A percentile compares a stretch with the other conserved stretches of the same genome.
phyloP scores from a whole-genome alignment of 2,888 invertebrate genomes.

The Drosophila limbata region DNA sequence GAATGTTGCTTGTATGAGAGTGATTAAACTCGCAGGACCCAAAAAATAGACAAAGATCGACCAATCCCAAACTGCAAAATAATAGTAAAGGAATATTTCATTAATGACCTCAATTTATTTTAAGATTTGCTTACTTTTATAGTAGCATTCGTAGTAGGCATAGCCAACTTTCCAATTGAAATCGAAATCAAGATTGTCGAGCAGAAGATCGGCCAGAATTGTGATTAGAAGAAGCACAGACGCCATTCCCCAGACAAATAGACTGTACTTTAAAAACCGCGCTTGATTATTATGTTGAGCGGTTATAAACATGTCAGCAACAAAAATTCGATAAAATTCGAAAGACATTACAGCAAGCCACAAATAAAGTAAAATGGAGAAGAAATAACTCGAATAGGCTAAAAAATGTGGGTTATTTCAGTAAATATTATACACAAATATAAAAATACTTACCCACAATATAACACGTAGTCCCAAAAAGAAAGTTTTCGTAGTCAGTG shows the following conservation, averaged over 20 bases:
- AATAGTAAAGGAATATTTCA: background rate
- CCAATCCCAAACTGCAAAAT: background rate
- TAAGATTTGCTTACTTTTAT: background rate
- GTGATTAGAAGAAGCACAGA: background rate
- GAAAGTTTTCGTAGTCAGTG: background rate
- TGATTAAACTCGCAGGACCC: background rate
- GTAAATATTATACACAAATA: too few relatives aligned
- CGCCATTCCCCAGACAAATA: background rate
- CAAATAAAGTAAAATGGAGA: background rate
- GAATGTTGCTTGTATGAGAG: background rate
- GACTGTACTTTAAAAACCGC: background rate
- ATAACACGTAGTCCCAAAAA: background rate
- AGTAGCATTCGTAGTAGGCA: background rate
- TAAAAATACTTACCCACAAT: background rate
- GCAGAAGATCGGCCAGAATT: background rate
- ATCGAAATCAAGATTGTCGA: background rate
- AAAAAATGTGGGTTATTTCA: background rate
- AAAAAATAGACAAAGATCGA: background rate
- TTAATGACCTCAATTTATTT: background rate
- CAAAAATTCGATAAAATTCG: background rate
- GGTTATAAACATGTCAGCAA: too few relatives aligned
- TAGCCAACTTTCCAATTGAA: background rate
- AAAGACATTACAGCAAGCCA: background rate
- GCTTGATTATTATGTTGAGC: background rate
- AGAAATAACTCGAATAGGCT: conserved; percentile 9